Percentiles rank a stretch among this genome's conserved stretches.
Evolutionary conservation across 2,113 vertebrate species (phyloP).

Genomic region (Pangasianodon hypophthalmus): DNA sequence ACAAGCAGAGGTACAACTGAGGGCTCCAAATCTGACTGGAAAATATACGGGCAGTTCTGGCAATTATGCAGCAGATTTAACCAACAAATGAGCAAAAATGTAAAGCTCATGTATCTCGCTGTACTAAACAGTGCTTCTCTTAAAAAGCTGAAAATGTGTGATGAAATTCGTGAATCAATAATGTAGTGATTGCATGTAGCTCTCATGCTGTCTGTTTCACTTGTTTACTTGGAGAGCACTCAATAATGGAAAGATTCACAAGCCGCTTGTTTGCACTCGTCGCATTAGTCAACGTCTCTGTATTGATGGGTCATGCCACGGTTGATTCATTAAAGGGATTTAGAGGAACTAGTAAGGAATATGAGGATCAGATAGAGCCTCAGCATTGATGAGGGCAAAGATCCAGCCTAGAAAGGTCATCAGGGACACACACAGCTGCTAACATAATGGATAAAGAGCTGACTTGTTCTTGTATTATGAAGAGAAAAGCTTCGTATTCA

Average conservation of each 20-base stretch:
- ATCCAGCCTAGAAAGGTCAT: conserved; percentile 25
- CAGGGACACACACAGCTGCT: conserved; percentile 33
- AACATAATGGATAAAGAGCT: conserved; percentile 18
- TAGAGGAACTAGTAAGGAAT: conserved; percentile 66
- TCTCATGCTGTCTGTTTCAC: conserved; percentile 45
- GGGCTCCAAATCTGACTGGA: not conserved
- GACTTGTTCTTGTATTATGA: not conserved
- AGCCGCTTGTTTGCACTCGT: conserved; percentile 64
- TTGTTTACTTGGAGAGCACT: conserved; percentile 65
- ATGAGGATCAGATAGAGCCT: conserved; percentile 64
- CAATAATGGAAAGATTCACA: conserved; percentile 61
- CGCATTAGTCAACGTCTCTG: conserved; percentile 69
- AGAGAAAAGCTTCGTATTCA: not conserved
- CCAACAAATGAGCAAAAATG: not conserved
- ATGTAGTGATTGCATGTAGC: conserved; percentile 51
- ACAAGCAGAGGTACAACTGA: not conserved
- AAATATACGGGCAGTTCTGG: not conserved
- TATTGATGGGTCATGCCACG: conserved; percentile 68
- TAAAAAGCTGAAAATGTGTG: conserved; percentile 40
- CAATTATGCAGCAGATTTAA: not conserved
- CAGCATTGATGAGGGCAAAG: conserved; percentile 53
- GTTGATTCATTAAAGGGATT: conserved; percentile 71
- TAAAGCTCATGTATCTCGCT: not conserved
- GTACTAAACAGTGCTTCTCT: conserved; percentile 14
- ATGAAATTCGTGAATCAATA: conserved; percentile 54